Percentiles rank a stretch among this genome's conserved stretches.
Conservation (phyloP, 2,113 vertebrate genomes). For the Callipepla californica region DNA sequence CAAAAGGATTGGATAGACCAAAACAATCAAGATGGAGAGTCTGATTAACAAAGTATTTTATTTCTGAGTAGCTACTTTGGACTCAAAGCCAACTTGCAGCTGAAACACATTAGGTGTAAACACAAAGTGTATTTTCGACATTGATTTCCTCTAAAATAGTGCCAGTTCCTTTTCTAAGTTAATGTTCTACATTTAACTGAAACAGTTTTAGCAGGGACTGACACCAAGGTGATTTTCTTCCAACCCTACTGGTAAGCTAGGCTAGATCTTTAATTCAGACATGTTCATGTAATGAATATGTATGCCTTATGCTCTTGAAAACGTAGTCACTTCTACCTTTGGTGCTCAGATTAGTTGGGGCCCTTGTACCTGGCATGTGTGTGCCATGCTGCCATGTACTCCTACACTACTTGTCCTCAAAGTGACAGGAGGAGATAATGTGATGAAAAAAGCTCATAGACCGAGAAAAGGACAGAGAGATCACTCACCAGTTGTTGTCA, state of each 20-base stretch:
- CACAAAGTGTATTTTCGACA: background rate
- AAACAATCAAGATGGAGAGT: background rate
- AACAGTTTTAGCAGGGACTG: background rate
- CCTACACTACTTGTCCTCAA: background rate
- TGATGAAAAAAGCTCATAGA: background rate
- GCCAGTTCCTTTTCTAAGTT: background rate
- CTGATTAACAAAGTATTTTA: background rate
- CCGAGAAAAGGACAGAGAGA: too few species aligned
- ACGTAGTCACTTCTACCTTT: too few species aligned
- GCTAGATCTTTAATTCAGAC: background rate
- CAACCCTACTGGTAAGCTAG: background rate
- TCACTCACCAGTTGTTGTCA: background rate
- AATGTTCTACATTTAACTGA: background rate
- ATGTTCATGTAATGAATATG: background rate
- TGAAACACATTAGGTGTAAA: background rate
- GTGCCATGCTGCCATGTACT: background rate
- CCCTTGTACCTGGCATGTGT: too few species aligned
- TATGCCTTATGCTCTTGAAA: too few species aligned
- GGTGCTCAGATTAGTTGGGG: too few species aligned
- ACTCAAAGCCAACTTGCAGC: background rate
- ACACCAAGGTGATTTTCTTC: background rate
- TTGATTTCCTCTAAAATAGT: background rate
- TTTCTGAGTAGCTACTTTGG: background rate
- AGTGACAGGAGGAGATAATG: background rate
- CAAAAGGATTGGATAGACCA: background rate